phyloP scores from a whole-genome alignment of 2,113 vertebrate species.

The Strix aluco region DNA sequence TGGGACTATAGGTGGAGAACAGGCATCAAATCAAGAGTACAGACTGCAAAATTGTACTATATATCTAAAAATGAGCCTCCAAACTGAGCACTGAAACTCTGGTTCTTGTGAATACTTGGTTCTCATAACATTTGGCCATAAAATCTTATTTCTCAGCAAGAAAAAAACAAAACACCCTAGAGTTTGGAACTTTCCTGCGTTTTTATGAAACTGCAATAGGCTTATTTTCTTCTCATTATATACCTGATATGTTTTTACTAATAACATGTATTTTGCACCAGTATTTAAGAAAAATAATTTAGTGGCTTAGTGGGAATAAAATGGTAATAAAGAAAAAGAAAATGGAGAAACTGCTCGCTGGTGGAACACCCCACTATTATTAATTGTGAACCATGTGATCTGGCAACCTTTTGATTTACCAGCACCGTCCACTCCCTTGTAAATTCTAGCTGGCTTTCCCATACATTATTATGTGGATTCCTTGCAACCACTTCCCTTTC shows the following conservation, averaged over 20 bases:
- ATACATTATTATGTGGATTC: conserved; percentile 84
- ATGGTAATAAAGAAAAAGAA: conserved; percentile 67
- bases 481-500: conserved; percentile 84
- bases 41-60: not conserved
- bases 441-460: conserved; percentile 81
- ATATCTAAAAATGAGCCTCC: conserved; percentile 33
- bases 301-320: conserved; percentile 65
- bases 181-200: conserved; percentile 33
- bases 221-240: conserved; percentile 64
- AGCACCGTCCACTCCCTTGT: conserved; percentile 76
- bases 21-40: not conserved
- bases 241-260: conserved; percentile 62
- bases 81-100: not conserved
- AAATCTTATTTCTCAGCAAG: conserved; percentile 39
- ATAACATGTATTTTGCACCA: conserved; percentile 59
- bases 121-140: conserved; percentile 45
- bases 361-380: conserved; percentile 65
- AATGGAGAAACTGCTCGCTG: conserved; percentile 67
- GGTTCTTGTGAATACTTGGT: conserved; percentile 13
- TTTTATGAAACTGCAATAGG: conserved; percentile 54
- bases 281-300: conserved; percentile 66
- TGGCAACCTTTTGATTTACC: conserved; percentile 76
- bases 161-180: conserved; percentile 11
- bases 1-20: conserved; percentile 22
- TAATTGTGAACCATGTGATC: conserved; percentile 69